Conservation (phyloP, 2,797 vertebrate genomes). For the Clarias platycephalus region DNA sequence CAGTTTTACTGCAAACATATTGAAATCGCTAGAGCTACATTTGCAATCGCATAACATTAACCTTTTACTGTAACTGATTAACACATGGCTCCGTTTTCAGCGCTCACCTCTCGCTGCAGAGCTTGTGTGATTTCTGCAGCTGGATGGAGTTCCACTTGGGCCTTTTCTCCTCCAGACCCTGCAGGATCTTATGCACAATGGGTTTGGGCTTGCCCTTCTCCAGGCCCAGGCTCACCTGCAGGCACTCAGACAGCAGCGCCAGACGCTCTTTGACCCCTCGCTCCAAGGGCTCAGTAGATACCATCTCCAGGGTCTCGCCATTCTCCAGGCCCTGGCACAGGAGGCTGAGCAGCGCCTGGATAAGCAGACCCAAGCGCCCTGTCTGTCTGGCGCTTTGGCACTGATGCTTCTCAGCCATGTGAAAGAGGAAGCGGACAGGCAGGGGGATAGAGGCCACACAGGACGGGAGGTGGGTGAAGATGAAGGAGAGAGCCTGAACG, state of each 20-base stretch:
- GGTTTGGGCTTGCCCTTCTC: slow-evolving; percentile 81
- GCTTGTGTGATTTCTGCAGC: slow-evolving; percentile 84
- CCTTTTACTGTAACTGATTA: slow-evolving; percentile 30
- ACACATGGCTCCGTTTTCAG: not conserved
- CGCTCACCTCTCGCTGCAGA: slow-evolving; percentile 80
- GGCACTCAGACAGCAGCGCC: slow-evolving; percentile 82
- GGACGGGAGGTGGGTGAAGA: slow-evolving; percentile 89
- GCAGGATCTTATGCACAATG: slow-evolving; percentile 82
- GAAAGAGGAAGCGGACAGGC: slow-evolving; percentile 89
- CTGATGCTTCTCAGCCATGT: slow-evolving; percentile 86
- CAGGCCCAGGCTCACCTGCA: slow-evolving; percentile 81
- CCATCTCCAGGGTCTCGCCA: slow-evolving; percentile 78
- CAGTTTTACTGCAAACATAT: slow-evolving; percentile 17
- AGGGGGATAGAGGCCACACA: slow-evolving; percentile 88
- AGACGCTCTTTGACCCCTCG: slow-evolving; percentile 83
- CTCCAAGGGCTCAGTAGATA: slow-evolving; percentile 80
- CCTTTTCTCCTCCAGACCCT: slow-evolving; percentile 82
- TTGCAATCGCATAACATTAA: slow-evolving; percentile 18
- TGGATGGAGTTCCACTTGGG: slow-evolving; percentile 88
- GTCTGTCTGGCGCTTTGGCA: slow-evolving; percentile 83
- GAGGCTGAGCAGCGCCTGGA: slow-evolving; percentile 85
- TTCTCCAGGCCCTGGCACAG: slow-evolving; percentile 87
- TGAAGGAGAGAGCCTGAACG: slow-evolving; percentile 86
- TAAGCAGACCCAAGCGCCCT: slow-evolving; percentile 84
- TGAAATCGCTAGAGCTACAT: slow-evolving; percentile 5